A percentile compares a stretch with the other conserved stretches of the same genome.
These are phyloP conservation scores for Apodemia duryi DNA, from an alignment of 2,888 invertebrate species.

Conservation along the genomic window DNA sequence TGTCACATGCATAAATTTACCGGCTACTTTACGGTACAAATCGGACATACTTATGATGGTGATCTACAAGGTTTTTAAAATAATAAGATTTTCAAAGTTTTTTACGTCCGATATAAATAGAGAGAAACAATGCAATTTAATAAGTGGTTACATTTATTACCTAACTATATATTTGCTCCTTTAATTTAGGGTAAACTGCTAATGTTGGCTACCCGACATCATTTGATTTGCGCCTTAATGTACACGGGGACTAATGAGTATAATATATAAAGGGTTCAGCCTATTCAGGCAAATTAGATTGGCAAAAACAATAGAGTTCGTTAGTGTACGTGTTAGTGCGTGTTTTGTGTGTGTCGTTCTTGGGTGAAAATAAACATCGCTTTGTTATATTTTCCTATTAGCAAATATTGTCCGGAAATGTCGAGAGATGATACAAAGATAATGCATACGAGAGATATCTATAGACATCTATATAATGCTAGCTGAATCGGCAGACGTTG, in stretches of 20 bases:
- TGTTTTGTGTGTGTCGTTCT: slow-evolving; percentile 8
- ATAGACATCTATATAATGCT: too few relatives aligned
- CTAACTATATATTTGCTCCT: background rate
- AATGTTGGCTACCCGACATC: background rate
- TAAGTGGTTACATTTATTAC: background rate
- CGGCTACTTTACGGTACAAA: too few relatives aligned
- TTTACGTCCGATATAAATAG: background rate
- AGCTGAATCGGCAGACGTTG: too few relatives aligned
- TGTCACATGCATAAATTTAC: too few relatives aligned
- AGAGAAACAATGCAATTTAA: background rate
- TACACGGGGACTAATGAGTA: slow-evolving; percentile 47
- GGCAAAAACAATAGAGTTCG: slow-evolving; percentile 40
- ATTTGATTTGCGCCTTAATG: slow-evolving; percentile 15
- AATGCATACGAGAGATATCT: too few relatives aligned
- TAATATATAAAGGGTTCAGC: slow-evolving; percentile 55
- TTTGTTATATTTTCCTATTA: background rate
- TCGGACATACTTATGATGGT: too few relatives aligned
- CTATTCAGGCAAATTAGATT: slow-evolving; percentile 63
- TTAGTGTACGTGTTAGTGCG: slow-evolving; percentile 6
- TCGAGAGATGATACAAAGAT: too few relatives aligned
- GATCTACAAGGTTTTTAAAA: too few relatives aligned
- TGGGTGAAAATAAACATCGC: background rate
- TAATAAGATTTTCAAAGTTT: background rate
- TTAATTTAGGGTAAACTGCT: background rate
- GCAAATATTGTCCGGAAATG: background rate